Evolutionary conservation across 2,797 vertebrate species (phyloP).

Genomic region (Clarias platycephalus): DNA sequence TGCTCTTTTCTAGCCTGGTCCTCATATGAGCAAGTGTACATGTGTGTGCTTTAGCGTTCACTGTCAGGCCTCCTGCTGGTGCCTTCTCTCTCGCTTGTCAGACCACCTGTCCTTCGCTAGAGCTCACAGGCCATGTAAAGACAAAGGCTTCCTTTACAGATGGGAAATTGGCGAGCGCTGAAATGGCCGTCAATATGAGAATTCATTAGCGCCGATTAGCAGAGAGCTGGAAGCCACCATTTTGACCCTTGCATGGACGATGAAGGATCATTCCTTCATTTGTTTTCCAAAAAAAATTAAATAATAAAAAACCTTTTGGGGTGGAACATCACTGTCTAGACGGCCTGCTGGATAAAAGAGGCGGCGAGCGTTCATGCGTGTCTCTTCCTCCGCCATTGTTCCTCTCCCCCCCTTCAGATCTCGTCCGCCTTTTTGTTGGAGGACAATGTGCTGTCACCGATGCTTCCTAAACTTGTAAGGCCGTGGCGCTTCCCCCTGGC

Average conservation of each 20-base stretch:
- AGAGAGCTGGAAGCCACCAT: not conserved
- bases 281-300: slow-evolving; percentile 34
- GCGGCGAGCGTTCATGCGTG: slow-evolving; percentile 61
- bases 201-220: slow-evolving; percentile 16
- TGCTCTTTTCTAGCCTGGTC: not conserved
- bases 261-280: slow-evolving; percentile 45
- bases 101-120: slow-evolving; percentile 32
- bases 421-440: slow-evolving; percentile 68
- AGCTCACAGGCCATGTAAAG: not conserved
- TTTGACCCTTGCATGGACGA: slow-evolving; percentile 1
- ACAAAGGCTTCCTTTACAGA: slow-evolving; percentile 14
- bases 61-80: slow-evolving; percentile 14
- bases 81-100: slow-evolving; percentile 13
- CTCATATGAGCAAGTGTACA: slow-evolving; percentile 3
- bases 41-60: slow-evolving; percentile 19
- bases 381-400: slow-evolving; percentile 70
- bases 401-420: slow-evolving; percentile 44
- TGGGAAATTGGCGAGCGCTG: not conserved
- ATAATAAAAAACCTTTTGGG: slow-evolving; percentile 43
- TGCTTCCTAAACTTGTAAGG: slow-evolving; percentile 82
- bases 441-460: slow-evolving; percentile 75
- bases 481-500: slow-evolving; percentile 72
- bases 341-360: slow-evolving; percentile 67
- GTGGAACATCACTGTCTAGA: slow-evolving; percentile 75
- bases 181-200: not conserved